Base-by-base conservation (phyloP, 2,113 vertebrate species). In the Mustela nigripes region DNA sequence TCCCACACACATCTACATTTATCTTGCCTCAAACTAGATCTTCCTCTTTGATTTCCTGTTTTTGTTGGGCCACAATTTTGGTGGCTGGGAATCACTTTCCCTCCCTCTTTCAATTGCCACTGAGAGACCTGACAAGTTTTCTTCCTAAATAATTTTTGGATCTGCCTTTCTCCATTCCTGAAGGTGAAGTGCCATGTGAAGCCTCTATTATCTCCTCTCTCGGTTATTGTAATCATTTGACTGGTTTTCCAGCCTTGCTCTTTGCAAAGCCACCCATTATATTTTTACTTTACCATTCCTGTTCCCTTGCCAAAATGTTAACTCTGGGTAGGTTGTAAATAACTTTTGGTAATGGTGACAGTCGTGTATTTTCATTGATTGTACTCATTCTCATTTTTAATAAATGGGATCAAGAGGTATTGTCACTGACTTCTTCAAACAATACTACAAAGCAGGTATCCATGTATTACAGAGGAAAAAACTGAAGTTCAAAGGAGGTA, bases 141-240 rank as follows among this genome's bases (percentile, higher is more conserved):
- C 36, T 97, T 84, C 45, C 82, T 91, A 69, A 95, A 65, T 93
- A 79, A 36, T 96, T 58, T 91, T 94, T 92, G 42, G 7, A 28
- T 92, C 56, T 89, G 4, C 26, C 21, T 60, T 80, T 89, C 62
- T 79, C 56, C 45, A 74, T 62, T 50, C 22, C 58, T 84, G 11
- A 56, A 79, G 36, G 33, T 65, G 50, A 92, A 90, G 80, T 89
- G n/a, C 16, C 26, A 22, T 31, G 4, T 84, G 63, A 89, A 78
- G 56, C 76, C 7, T 42, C 39, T 67, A 3, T 69, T n/a, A n/a
- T 45, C 74, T 95, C 50, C 58, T 88, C 11, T 53, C 28, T 83
- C 50, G 93, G 58, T 97, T 95, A 36, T 56, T 67, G 58, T 60
- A 79, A 65, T 65, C 1, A 1, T 80, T 78, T 84, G 39, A 83